Percentiles rank a stretch among this genome's conserved stretches.
phyloP scores from a whole-genome alignment of 1,140 invertebrate species.

The Hycleus cichorii region DNA sequence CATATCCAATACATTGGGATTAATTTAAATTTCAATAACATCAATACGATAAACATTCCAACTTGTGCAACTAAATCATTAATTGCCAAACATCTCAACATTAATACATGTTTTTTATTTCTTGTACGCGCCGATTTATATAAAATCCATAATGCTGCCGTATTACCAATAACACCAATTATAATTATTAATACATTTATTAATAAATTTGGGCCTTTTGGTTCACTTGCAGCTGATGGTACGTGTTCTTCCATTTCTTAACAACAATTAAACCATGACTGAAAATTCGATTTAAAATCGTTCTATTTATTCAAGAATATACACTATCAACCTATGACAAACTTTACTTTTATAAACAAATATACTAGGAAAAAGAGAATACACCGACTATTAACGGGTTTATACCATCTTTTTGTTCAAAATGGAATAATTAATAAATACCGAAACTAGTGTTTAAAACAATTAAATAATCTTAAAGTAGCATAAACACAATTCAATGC shows the following conservation, averaged over 20 bases:
- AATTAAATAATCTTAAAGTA: too few species aligned
- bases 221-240: too few species aligned
- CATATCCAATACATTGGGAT: conserved; percentile 54
- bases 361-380: too few species aligned
- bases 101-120: conserved; percentile 71
- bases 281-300: conserved; percentile 1
- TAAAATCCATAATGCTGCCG: conserved; percentile 53
- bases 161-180: conserved; percentile 52
- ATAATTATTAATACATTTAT: too few species aligned
- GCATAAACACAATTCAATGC: background rate
- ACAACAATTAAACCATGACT: conserved; percentile 10
- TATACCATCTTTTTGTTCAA: too few species aligned
- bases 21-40: conserved; percentile 52
- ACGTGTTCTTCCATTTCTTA: conserved; percentile 1
- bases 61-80: conserved; percentile 73
- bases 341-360: conserved; percentile 3
- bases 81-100: conserved; percentile 67
- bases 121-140: conserved; percentile 52
- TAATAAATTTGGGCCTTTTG: too few species aligned
- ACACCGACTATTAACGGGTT: too few species aligned
- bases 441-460: too few species aligned
- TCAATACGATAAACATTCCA: conserved; percentile 52
- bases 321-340: conserved; percentile 8
- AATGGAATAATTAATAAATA: too few species aligned
- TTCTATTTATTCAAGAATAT: conserved; percentile 7